These are phyloP conservation scores for Corvus hawaiiensis DNA, from an alignment of 2,113 vertebrate genomes.

Conservation along the genomic window DNA sequence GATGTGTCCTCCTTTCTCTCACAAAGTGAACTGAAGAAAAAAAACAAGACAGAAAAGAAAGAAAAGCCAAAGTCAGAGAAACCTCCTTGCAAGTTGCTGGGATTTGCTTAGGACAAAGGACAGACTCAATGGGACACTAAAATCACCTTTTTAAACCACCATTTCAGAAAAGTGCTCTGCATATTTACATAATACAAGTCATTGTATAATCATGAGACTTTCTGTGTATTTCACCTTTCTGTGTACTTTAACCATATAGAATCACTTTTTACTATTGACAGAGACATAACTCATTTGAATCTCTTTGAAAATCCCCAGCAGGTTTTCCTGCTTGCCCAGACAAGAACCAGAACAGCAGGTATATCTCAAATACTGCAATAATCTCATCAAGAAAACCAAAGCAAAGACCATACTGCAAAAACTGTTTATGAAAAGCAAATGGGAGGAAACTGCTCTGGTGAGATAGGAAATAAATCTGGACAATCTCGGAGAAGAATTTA, in stretches of 20 bases:
- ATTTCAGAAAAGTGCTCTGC: neutral
- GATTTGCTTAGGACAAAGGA: neutral
- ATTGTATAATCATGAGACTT: neutral
- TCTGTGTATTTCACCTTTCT: neutral
- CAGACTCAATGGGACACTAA: neutral
- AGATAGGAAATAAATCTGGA: neutral
- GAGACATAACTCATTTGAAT: neutral
- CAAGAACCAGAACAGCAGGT: neutral
- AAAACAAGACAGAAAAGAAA: neutral
- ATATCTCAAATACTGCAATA: neutral
- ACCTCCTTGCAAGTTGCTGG: neutral
- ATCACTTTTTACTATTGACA: neutral
- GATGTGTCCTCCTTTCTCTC: constrained; percentile 45
- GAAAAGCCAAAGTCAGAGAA: neutral
- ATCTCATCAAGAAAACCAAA: neutral
- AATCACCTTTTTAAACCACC: neutral
- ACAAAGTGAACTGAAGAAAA: neutral
- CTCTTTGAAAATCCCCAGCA: neutral
- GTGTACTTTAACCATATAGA: neutral
- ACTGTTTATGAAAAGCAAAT: neutral
- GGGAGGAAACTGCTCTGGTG: neutral
- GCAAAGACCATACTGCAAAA: neutral
- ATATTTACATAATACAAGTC: neutral
- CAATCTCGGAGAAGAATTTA: neutral
- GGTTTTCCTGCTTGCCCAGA: neutral